phyloP scores from a whole-genome alignment of 2,113 vertebrate genomes.

The Ceratotherium simum region DNA sequence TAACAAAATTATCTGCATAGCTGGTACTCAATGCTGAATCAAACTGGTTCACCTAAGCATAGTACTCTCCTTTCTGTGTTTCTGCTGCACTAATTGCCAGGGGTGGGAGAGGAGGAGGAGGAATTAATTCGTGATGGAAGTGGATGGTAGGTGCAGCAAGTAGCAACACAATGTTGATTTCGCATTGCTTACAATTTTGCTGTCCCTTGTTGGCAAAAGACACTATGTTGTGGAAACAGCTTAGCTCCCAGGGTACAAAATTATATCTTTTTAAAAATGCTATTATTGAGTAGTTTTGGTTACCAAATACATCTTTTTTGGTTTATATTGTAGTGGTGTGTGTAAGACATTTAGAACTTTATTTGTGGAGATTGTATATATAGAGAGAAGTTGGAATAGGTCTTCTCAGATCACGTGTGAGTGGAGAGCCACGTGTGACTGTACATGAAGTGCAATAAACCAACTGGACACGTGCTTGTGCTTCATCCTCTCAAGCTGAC shows the following conservation, averaged over 20 bases:
- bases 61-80: constrained; percentile 76
- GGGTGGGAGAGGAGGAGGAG: neutral
- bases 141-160: neutral
- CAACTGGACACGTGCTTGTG: constrained; percentile 83
- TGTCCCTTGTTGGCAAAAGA: neutral
- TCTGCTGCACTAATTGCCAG: constrained; percentile 79
- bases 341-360: constrained; percentile 81
- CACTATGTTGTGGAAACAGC: neutral
- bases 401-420: constrained; percentile 80
- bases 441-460: constrained; percentile 85
- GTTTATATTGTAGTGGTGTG: constrained; percentile 79
- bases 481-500: constrained; percentile 79
- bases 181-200: neutral
- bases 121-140: neutral
- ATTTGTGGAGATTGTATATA: constrained; percentile 78
- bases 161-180: neutral
- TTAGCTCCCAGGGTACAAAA: constrained; percentile 57
- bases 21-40: constrained; percentile 86
- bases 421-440: constrained; percentile 77
- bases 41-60: constrained; percentile 84
- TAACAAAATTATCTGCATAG: neutral
- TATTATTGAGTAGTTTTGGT: constrained; percentile 33
- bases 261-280: constrained; percentile 49
- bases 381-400: constrained; percentile 49
- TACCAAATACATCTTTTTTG: constrained; percentile 66